Evolutionary conservation across 2,797 vertebrate genomes (phyloP).

Genomic region (Microctenopoma stevenorrisi): DNA sequence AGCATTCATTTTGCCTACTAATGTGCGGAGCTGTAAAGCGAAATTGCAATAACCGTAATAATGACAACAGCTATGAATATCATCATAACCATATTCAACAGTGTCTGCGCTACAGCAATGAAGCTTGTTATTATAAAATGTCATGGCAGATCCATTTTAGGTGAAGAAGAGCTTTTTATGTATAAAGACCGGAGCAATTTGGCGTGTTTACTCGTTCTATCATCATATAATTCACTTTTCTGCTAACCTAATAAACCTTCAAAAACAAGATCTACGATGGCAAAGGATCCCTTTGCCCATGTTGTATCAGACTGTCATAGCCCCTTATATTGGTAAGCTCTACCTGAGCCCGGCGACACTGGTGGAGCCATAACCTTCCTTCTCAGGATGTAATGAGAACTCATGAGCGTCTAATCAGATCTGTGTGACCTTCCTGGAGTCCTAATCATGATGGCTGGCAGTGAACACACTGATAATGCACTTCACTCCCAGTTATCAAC

Average conservation of each 20-base stretch:
- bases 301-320: slow-evolving; percentile 17
- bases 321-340: slow-evolving; percentile 38
- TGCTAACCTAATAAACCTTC: slow-evolving; percentile 43
- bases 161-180: slow-evolving; percentile 63
- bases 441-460: slow-evolving; percentile 81
- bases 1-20: slow-evolving; percentile 63
- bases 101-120: slow-evolving; percentile 46
- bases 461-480: slow-evolving; percentile 83
- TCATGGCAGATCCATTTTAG: slow-evolving; percentile 64
- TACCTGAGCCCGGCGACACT: slow-evolving; percentile 56
- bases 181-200: slow-evolving; percentile 47
- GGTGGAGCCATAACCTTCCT: slow-evolving; percentile 68
- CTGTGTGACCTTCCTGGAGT: slow-evolving; percentile 77
- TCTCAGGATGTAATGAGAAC: slow-evolving; percentile 76
- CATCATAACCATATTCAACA: slow-evolving; percentile 65
- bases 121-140: slow-evolving; percentile 65
- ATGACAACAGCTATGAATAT: slow-evolving; percentile 77
- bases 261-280: slow-evolving; percentile 57
- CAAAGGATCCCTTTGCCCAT: slow-evolving; percentile 23
- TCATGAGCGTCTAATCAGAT: slow-evolving; percentile 82
- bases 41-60: slow-evolving; percentile 70
- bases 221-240: slow-evolving; percentile 42
- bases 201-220: slow-evolving; percentile 45
- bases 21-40: slow-evolving; percentile 56
- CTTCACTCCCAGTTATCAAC: slow-evolving; percentile 81